Percentiles rank a stretch among this genome's conserved stretches.
phyloP scores from a whole-genome alignment of 1,140 invertebrate genomes.

The Ericerus pela region DNA sequence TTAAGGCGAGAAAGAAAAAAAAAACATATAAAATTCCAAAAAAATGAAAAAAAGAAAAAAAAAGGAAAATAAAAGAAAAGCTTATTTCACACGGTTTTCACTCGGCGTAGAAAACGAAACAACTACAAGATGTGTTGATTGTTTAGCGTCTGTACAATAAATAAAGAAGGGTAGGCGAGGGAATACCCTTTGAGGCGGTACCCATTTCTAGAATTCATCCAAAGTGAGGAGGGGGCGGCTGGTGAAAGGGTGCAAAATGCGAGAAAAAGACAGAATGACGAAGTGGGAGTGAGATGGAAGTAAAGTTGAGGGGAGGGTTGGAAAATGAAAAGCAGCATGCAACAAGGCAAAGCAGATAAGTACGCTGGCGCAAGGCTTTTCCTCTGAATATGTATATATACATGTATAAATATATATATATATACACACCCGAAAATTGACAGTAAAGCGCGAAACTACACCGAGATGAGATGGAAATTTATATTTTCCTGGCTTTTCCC shows the following conservation, averaged over 20 bases:
- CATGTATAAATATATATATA: too few species aligned
- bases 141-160: slow-evolving; percentile 23
- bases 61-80: too few species aligned
- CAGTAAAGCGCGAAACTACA: not conserved
- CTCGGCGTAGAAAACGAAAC: slow-evolving; percentile 12
- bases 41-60: too few species aligned
- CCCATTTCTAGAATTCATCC: slow-evolving; percentile 8
- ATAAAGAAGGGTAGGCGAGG: slow-evolving; percentile 19
- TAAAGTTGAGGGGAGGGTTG: slow-evolving; percentile 1
- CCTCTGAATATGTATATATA: too few species aligned
- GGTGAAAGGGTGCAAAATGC: too few species aligned
- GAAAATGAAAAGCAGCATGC: slow-evolving; percentile 14
- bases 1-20: too few species aligned
- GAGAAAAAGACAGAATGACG: too few species aligned
- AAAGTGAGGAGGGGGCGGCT: too few species aligned
- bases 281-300: slow-evolving; percentile 2
- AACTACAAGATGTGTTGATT: slow-evolving; percentile 15
- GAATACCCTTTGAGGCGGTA: not conserved
- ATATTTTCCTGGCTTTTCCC: slow-evolving; percentile 1
- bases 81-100: too few species aligned
- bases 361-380: not conserved
- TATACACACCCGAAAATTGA: not conserved
- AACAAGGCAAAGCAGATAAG: slow-evolving; percentile 17
- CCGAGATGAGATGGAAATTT: not conserved
- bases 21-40: too few species aligned